Conservation (phyloP, 2,888 invertebrate genomes). For the Amiota minor region DNA sequence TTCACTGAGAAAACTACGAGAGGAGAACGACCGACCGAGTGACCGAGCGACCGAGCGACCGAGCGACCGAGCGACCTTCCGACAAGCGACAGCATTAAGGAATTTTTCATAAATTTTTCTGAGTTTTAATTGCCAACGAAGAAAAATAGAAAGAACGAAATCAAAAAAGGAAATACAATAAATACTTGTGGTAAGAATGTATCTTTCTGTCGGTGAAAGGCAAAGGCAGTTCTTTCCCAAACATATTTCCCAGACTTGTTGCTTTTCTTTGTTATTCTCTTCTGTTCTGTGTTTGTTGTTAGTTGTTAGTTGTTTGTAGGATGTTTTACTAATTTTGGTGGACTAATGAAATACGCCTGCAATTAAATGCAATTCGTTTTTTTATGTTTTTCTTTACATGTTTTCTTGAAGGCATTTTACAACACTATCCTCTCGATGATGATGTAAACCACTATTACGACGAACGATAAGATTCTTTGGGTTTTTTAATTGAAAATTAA, state of each 20-base stretch:
- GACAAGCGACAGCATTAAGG: constrained; percentile 1
- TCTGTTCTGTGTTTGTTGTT: too few species aligned
- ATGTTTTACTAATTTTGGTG: too few species aligned
- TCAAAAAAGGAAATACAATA: too few species aligned
- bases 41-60: too few species aligned
- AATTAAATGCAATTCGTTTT: constrained; percentile 8
- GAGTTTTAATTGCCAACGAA: constrained; percentile 14
- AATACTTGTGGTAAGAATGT: too few species aligned
- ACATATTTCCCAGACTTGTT: not conserved
- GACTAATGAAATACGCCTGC: not conserved
- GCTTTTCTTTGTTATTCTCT: not conserved
- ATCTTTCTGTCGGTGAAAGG: too few species aligned
- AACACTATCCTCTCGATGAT: not conserved
- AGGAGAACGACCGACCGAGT: too few species aligned
- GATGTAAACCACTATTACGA: not conserved
- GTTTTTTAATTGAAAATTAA: too few species aligned
- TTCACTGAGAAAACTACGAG: too few species aligned
- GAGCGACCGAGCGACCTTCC: not conserved
- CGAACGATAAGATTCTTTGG: not conserved
- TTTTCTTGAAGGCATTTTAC: constrained; percentile 24
- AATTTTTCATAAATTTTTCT: constrained; percentile 21
- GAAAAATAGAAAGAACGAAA: too few species aligned
- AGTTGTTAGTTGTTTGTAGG: too few species aligned
- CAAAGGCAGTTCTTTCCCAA: too few species aligned
- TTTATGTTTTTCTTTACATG: constrained; percentile 10